Evolutionary conservation across 2,888 invertebrate species (phyloP).

Genomic region (Ophioninae sp.): DNA sequence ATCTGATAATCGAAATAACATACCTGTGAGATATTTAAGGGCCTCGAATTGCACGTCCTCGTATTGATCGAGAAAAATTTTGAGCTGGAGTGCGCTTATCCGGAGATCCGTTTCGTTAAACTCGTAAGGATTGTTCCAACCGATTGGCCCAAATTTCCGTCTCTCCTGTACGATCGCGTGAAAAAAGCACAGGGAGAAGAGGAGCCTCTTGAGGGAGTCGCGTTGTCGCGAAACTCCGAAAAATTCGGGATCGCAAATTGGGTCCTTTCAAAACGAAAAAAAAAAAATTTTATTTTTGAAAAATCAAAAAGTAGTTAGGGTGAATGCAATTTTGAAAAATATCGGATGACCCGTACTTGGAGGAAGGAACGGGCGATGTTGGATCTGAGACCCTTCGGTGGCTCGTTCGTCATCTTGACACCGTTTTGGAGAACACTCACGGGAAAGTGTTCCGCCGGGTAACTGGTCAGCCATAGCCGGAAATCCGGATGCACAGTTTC

Average conservation of each 20-base stretch:
- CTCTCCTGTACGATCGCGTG: constrained; percentile 96
- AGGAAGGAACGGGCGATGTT: constrained; percentile 92
- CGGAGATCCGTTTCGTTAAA: constrained; percentile 97
- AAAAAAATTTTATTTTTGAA: too few relatives aligned
- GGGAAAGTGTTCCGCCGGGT: constrained; percentile 95
- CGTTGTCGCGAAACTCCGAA: constrained; percentile 91
- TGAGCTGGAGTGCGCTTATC: constrained; percentile 93
- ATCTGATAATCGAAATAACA: constrained; percentile 10
- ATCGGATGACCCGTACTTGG: constrained; percentile 75
- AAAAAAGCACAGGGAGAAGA: constrained; percentile 95
- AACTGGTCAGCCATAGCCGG: constrained; percentile 96
- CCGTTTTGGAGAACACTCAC: constrained; percentile 95
- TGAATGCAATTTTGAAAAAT: too few relatives aligned
- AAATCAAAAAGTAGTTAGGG: too few relatives aligned
- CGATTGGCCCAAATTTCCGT: constrained; percentile 94
- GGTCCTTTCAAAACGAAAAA: constrained; percentile 76
- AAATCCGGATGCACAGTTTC: constrained; percentile 95
- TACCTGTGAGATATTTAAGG: constrained; percentile 89
- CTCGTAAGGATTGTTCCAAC: constrained; percentile 98
- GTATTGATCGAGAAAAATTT: constrained; percentile 93
- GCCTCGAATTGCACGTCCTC: constrained; percentile 93
- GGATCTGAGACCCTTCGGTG: constrained; percentile 93
- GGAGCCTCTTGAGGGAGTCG: constrained; percentile 89
- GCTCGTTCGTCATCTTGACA: constrained; percentile 98
- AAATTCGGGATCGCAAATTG: constrained; percentile 93